These are phyloP conservation scores for Lerema accius DNA, from an alignment of 1,140 invertebrate genomes.

Conservation along the genomic window DNA sequence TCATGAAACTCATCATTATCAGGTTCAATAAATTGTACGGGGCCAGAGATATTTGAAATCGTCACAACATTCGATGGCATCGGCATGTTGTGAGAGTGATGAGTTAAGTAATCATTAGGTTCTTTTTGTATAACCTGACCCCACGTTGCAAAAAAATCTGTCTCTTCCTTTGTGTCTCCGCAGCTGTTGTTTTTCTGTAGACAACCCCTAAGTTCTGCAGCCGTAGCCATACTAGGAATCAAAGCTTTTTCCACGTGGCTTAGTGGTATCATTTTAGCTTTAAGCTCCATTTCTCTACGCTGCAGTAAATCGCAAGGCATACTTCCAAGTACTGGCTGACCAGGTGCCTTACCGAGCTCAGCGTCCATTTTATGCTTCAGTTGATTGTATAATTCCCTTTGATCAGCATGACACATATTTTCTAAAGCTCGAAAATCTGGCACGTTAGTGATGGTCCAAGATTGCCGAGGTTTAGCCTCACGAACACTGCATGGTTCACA, in stretches of 20 bases:
- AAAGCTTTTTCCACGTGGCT: slow-evolving; percentile 75
- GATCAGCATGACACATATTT: slow-evolving; percentile 66
- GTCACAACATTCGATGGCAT: slow-evolving; percentile 71
- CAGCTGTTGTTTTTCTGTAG: slow-evolving; percentile 75
- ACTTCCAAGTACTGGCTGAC: slow-evolving; percentile 59
- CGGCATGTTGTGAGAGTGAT: slow-evolving; percentile 73
- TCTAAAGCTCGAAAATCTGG: slow-evolving; percentile 69
- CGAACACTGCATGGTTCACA: slow-evolving; percentile 65
- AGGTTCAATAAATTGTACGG: slow-evolving; percentile 76
- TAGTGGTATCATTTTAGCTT: slow-evolving; percentile 78
- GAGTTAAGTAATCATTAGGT: slow-evolving; percentile 76
- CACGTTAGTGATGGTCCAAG: slow-evolving; percentile 76
- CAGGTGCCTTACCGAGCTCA: slow-evolving; percentile 68
- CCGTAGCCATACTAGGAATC: slow-evolving; percentile 69
- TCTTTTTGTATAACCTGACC: slow-evolving; percentile 81
- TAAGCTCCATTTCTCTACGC: slow-evolving; percentile 71
- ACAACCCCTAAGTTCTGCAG: slow-evolving; percentile 62
- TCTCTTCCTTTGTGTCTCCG: slow-evolving; percentile 73
- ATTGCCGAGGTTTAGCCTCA: slow-evolving; percentile 75
- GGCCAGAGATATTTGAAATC: slow-evolving; percentile 76
- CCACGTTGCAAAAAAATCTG: slow-evolving; percentile 79
- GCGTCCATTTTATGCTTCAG: slow-evolving; percentile 75
- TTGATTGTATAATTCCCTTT: slow-evolving; percentile 69
- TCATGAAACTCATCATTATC: slow-evolving; percentile 81
- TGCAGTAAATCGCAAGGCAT: slow-evolving; percentile 65